phyloP scores from a whole-genome alignment of 2,797 vertebrate species.

The Urosaurus nigricauda region DNA sequence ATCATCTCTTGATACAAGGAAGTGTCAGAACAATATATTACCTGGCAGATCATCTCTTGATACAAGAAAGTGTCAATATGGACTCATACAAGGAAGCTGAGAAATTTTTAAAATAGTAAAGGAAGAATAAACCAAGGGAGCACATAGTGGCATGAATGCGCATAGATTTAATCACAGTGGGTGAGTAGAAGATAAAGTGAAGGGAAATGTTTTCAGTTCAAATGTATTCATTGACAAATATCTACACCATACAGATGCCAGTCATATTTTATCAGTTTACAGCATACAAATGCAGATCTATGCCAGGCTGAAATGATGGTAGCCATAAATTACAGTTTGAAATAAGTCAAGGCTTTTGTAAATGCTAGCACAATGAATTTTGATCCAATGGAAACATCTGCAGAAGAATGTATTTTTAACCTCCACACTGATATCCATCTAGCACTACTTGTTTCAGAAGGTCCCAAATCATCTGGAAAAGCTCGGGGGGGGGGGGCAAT shows the following conservation, averaged over 20 bases:
- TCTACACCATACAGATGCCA: background rate
- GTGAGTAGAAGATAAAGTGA: background rate
- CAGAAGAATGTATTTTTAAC: background rate
- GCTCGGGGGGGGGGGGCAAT: too few species aligned
- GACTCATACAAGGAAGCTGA: background rate
- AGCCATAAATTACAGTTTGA: background rate
- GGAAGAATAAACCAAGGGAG: background rate
- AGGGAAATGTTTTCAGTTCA: rapidly evolving
- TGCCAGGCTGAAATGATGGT: background rate
- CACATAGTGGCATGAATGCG: background rate
- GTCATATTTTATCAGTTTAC: background rate
- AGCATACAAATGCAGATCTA: background rate
- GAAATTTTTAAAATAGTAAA: background rate
- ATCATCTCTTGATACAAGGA: background rate
- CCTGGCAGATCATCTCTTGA: background rate
- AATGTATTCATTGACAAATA: background rate
- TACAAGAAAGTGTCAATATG: background rate
- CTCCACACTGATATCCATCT: background rate
- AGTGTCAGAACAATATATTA: background rate
- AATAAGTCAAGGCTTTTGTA: background rate
- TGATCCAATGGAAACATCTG: background rate
- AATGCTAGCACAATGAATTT: background rate
- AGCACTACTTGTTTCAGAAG: background rate
- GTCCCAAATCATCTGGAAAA: background rate
- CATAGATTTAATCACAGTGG: background rate